Conservation (phyloP, 2,113 vertebrate species). For the Misgurnus mizolepis region DNA sequence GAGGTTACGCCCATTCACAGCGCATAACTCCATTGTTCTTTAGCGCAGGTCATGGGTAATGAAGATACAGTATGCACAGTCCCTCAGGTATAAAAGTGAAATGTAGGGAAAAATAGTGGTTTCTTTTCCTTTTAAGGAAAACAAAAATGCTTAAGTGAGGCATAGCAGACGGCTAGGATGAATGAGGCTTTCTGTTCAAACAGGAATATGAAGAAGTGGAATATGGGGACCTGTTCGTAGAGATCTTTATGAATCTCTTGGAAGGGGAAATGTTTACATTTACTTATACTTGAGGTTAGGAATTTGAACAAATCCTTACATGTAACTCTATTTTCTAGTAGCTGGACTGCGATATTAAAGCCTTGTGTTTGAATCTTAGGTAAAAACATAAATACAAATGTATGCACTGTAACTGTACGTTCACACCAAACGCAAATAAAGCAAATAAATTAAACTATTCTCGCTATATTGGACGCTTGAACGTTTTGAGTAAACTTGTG, state of each 20-base stretch:
- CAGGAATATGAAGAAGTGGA: slow-evolving; percentile 13
- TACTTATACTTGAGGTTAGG: not conserved
- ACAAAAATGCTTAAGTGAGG: not conserved
- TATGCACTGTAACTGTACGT: too few species aligned
- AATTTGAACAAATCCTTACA: not conserved
- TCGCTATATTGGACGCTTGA: too few species aligned
- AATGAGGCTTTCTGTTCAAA: not conserved
- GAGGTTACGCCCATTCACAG: not conserved
- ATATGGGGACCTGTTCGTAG: slow-evolving; percentile 3
- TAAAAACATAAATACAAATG: too few species aligned
- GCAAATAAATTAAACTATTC: too few species aligned
- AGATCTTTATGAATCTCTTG: not conserved
- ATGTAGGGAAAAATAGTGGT: not conserved
- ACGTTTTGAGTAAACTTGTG: too few species aligned
- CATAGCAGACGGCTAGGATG: not conserved
- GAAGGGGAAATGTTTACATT: not conserved
- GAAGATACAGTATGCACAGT: not conserved
- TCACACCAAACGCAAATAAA: too few species aligned
- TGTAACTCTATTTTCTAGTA: too few species aligned
- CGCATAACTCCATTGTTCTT: not conserved
- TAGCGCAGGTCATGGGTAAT: not conserved
- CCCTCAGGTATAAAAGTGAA: slow-evolving; percentile 4
- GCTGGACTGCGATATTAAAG: too few species aligned
- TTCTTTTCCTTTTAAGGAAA: not conserved
- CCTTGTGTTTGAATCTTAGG: too few species aligned